phyloP scores from a whole-genome alignment of 2,113 vertebrate genomes.

The Dasyprocta punctata region DNA sequence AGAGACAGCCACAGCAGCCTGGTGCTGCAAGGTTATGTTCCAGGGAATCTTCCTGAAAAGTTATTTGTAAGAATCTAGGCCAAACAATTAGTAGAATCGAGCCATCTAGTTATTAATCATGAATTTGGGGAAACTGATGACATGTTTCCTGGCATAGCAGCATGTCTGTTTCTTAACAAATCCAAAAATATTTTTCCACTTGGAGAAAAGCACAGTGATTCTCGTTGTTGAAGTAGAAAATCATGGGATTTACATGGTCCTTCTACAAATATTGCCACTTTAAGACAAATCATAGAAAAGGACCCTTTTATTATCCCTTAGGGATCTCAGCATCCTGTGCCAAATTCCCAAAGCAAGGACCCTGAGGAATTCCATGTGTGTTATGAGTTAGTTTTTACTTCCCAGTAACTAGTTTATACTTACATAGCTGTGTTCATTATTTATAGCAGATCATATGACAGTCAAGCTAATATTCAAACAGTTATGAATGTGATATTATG shows the following conservation, averaged over 20 bases:
- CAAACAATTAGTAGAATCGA: neutral
- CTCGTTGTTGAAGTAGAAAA: neutral
- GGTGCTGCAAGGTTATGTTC: neutral
- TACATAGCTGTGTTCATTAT: conserved; percentile 79
- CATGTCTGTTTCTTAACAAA: conserved; percentile 47
- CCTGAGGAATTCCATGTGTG: neutral
- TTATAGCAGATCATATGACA: conserved; percentile 81
- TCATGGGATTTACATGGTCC: neutral
- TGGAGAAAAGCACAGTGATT: neutral
- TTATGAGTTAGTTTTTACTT: conserved; percentile 46
- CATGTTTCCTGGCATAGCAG: conserved; percentile 51
- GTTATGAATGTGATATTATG: conserved; percentile 72
- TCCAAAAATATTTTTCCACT: conserved; percentile 69
- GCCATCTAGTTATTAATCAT: conserved; percentile 21
- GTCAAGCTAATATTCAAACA: conserved; percentile 73
- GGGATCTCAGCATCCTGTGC: neutral
- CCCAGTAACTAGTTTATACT: conserved; percentile 59
- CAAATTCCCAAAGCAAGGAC: neutral
- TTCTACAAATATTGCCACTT: neutral
- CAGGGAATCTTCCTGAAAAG: conserved; percentile 7
- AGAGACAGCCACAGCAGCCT: neutral
- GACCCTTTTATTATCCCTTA: neutral
- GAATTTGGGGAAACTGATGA: conserved; percentile 45
- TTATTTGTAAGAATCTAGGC: neutral
- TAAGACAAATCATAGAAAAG: conserved; percentile 17